Base-by-base conservation (phyloP, 2,113 vertebrate species). In the Phylloscopus whistleri region DNA sequence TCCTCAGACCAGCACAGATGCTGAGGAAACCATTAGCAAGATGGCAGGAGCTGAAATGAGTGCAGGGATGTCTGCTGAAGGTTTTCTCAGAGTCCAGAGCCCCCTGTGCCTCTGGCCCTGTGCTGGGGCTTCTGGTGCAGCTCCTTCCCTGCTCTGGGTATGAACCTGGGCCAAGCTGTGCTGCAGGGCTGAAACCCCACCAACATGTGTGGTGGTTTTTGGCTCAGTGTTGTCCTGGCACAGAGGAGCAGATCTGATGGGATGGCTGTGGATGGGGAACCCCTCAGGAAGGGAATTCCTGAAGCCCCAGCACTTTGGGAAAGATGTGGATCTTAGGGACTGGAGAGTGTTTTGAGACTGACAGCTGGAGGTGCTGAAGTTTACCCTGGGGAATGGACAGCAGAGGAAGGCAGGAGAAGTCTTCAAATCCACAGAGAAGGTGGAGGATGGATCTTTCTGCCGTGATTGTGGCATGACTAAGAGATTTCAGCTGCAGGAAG, bases 171-270 rank as follows among this genome's bases (percentile, higher is more conserved):
- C 31, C 23, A 20, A 39, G 18, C 14, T 26, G 60, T 1, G 21
- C 60, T 82, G 70, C 70, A 37, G 24, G 44, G 73, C 49, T 81
- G 68, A 18, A 60, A 60, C 24, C 39, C 49, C 35, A 15, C 33
- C 41, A 22, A 37, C 0, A 0, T 4, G 3, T 2, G 0, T 22
- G 27, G n/a, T 49, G 26, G 31, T 24, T 46, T 74, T 46, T 69
- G 68, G 30, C 27, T 80, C 58, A 44, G 28, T 14, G 37, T 6
- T 62, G 41, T 74, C 46, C 64, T 77, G 82, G 60, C 31, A 41
- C 21, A 35, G n/a, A 19, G 52, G 21, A 78, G 39, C 17, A 73
- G n/a, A 33, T 67, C 43, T 82, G 44, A 70, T 0, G 0, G 59
- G 43, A 17, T 55, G 33, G 26, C 39, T 84, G 41, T 60, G 82